phyloP scores from a whole-genome alignment of 2,113 vertebrate genomes.

The Spea bombifrons region DNA sequence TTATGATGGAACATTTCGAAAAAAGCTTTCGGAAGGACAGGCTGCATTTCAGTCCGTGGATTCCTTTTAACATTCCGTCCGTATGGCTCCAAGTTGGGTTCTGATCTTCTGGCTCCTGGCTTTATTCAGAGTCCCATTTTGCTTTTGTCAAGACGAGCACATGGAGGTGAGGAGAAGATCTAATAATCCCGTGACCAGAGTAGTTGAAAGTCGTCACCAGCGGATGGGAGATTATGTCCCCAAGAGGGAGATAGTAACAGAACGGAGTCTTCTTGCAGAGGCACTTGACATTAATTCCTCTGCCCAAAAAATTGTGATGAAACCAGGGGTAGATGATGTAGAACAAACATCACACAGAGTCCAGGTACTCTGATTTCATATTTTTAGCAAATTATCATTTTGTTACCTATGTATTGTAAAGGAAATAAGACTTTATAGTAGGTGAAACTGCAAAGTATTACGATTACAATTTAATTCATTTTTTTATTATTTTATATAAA shows the following conservation, averaged over 20 bases:
- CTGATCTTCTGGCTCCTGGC: slow-evolving; percentile 69
- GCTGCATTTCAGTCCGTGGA: slow-evolving; percentile 52
- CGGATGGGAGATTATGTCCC: slow-evolving; percentile 68
- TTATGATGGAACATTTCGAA: slow-evolving; percentile 28
- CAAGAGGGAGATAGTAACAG: slow-evolving; percentile 74
- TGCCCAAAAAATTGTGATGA: slow-evolving; percentile 71
- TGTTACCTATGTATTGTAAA: too few species aligned
- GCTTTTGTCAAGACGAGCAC: slow-evolving; percentile 78
- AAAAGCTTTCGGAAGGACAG: not conserved
- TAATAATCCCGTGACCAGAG: slow-evolving; percentile 73
- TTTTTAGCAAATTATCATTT: slow-evolving; percentile 1
- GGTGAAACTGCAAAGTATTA: too few species aligned
- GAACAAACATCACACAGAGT: slow-evolving; percentile 75
- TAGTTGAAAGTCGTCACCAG: slow-evolving; percentile 78
- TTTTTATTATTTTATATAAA: too few species aligned
- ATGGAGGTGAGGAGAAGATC: slow-evolving; percentile 82
- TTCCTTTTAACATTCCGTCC: slow-evolving; percentile 2
- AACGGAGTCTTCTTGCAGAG: slow-evolving; percentile 69
- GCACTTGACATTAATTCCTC: slow-evolving; percentile 71
- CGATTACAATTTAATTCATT: too few species aligned
- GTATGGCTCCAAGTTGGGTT: slow-evolving; percentile 62
- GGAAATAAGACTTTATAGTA: too few species aligned
- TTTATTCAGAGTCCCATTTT: slow-evolving; percentile 72
- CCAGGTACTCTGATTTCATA: slow-evolving; percentile 73
- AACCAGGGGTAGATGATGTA: slow-evolving; percentile 76